phyloP scores from a whole-genome alignment of 2,113 vertebrate genomes.

The Meleagris gallopavo region DNA sequence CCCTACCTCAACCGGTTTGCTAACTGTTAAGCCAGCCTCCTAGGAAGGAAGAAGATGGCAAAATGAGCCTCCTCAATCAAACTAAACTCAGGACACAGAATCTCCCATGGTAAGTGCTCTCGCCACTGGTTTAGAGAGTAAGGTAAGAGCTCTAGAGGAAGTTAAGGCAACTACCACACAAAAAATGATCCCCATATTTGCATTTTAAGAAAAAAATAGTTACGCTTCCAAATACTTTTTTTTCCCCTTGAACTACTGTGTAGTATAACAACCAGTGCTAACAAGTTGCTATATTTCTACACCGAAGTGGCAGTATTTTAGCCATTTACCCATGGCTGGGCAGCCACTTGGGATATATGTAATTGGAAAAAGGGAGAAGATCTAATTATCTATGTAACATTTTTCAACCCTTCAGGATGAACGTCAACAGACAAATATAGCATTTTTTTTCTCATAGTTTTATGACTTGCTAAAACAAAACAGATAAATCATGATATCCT shows the following conservation, averaged over 20 bases:
- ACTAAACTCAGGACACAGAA: not conserved
- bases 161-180: not conserved
- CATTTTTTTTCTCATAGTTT: not conserved
- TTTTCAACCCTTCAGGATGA: not conserved
- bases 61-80: not conserved
- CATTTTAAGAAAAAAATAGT: not conserved
- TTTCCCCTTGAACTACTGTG: not conserved
- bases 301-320: not conserved
- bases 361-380: not conserved
- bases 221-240: not conserved
- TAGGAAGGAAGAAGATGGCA: not conserved
- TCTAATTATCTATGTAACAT: not conserved
- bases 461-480: not conserved
- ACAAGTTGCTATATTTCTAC: not conserved
- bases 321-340: slow-evolving; percentile 1
- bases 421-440: slow-evolving; percentile 9
- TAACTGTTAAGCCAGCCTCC: not conserved
- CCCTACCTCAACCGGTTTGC: not conserved
- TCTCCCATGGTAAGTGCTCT: not conserved
- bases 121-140: not conserved
- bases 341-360: not conserved
- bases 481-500: not conserved
- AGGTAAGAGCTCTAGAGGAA: not conserved
- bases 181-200: not conserved
- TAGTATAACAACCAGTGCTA: not conserved